Evolutionary conservation across 2,888 invertebrate genomes (phyloP).

Genomic region (Heteropelma amictum): DNA sequence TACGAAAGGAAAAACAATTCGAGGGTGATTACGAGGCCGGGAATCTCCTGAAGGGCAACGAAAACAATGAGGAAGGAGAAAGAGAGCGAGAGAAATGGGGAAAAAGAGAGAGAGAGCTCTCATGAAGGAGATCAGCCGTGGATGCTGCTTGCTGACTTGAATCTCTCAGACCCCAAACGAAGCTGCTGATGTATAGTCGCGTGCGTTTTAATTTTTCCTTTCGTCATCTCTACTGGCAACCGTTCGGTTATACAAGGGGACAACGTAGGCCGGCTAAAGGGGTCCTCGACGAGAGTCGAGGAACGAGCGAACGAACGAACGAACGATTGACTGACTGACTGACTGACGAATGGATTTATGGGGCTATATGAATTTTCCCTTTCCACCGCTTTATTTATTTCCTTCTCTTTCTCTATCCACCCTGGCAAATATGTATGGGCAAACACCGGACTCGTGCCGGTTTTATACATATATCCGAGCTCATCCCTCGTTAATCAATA

Average conservation of each 20-base stretch:
- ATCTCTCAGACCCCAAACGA: conserved; percentile 17
- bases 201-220: conserved; percentile 72
- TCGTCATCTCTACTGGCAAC: conserved; percentile 57
- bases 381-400: conserved; percentile 10
- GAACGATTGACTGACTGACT: conserved; percentile 71
- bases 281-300: conserved; percentile 44
- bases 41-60: conserved; percentile 57
- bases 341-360: conserved; percentile 59
- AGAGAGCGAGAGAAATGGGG: neutral
- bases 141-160: conserved; percentile 38
- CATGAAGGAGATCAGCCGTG: conserved; percentile 57
- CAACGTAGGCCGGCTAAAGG: conserved; percentile 11
- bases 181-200: conserved; percentile 54
- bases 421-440: conserved; percentile 61
- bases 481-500: conserved; percentile 54
- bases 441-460: conserved; percentile 53
- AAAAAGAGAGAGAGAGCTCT: conserved; percentile 35
- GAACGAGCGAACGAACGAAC: conserved; percentile 56
- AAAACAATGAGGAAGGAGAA: conserved; percentile 59
- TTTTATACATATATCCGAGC: conserved; percentile 36
- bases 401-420: conserved; percentile 36
- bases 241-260: conserved; percentile 13
- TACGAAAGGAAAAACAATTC: conserved; percentile 61
- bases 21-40: conserved; percentile 63
- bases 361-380: conserved; percentile 48